Percentiles rank a stretch among this genome's conserved stretches.
Evolutionary conservation across 2,113 vertebrate genomes (phyloP).

Genomic region (Anarhynchus alexandrinus): DNA sequence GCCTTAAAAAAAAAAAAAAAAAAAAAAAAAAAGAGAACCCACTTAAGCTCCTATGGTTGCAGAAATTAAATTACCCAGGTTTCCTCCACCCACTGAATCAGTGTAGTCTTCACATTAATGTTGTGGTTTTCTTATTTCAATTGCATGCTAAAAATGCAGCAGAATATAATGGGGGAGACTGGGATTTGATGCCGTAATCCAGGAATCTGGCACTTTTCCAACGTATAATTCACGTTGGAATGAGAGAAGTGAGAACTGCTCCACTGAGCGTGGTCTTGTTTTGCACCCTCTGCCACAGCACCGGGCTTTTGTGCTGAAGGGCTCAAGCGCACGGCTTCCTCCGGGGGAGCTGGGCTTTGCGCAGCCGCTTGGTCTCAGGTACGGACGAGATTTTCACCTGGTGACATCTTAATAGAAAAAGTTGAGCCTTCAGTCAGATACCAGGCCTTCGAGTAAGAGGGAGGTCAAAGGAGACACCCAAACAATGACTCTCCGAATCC

Average conservation of each 20-base stretch:
- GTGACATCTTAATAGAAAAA: background rate
- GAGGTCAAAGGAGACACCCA: background rate
- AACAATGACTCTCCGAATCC: background rate
- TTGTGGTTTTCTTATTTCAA: background rate
- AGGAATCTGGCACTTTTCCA: background rate
- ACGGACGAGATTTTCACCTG: background rate
- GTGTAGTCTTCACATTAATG: background rate
- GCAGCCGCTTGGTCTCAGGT: background rate
- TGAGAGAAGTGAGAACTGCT: background rate
- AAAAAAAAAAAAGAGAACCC: background rate
- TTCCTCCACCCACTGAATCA: background rate
- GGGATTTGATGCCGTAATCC: background rate
- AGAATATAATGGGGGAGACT: background rate
- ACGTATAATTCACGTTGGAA: background rate
- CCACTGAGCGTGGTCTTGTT: background rate
- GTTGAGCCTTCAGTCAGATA: background rate
- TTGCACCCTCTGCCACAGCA: slow-evolving; percentile 56
- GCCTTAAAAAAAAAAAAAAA: background rate
- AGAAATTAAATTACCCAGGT: background rate
- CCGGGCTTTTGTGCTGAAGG: slow-evolving; percentile 74
- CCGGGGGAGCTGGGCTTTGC: slow-evolving; percentile 67
- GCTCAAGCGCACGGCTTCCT: slow-evolving; percentile 74
- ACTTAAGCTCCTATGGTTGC: background rate
- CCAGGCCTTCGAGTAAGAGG: background rate
- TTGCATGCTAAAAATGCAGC: background rate